Evolutionary conservation across 2,888 invertebrate species (phyloP), one percentile per base, ranked within the genome.

Genomic region (Helicoverpa assulta): DNA sequence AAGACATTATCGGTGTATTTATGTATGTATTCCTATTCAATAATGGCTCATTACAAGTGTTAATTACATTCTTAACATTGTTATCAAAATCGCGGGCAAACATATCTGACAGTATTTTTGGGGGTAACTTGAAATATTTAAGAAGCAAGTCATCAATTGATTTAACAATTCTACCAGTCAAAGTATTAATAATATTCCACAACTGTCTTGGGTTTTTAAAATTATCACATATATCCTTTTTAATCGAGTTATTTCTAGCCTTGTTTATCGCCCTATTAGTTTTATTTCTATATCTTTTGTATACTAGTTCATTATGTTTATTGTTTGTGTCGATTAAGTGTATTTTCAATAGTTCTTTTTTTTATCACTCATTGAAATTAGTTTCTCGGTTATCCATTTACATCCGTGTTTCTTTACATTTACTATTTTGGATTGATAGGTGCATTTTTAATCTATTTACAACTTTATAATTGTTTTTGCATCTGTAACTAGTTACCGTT

Each of bases 161-260:
- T 50, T 50, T 50, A n/a, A 50, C 50, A 14, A 50, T 50, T 18
- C 50, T 50, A 50, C n/a, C 50, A 7, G 50, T 50, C 18, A 50
- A 50, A 50, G 7, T 50, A 50, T 50, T 50, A 50, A 16, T 50
- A 50, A 50, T 50, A 50, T 50, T 50, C 50, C 50, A 50, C n/a
- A 50, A 50, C 50, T 50, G 50, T 50, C 50, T 50, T 50, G 50
- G 50, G 50, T 50, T 50, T n/a, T 50, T 50, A 50, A 50, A 50
- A n/a, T 50, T 50, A 50, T 50, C 50, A 50, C 50, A 50, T n/a
- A 50, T 50, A n/a, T 50, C 50, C 50, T 50, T 50, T 50, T 50
- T 50, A 16, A 50, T 50, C 50, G 50, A 50, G 50, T 50, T 50
- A 50, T 50, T 50, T 50, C 50, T 50, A 50, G 50, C 50, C 50